Evolutionary conservation across 2,888 invertebrate species (phyloP), one percentile per base, ranked within the genome.

Genomic region (Oscheius onirici): DNA sequence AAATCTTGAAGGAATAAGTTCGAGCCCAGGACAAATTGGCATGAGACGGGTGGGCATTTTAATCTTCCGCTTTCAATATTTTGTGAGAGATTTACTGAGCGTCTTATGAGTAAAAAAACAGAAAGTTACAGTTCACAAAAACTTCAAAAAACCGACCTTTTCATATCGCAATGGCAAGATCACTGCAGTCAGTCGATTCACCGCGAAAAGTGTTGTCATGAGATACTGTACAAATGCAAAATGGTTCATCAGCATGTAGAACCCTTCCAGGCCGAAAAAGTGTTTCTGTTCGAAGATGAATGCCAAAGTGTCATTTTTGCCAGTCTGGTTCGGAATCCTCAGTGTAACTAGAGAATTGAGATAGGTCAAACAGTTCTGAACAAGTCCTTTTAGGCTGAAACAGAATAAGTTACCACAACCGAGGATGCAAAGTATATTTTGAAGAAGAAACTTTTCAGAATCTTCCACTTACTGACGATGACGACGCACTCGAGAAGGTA

Each of bases 361-460:
- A 51, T 51, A 51, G 10, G 51, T 51, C 51, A 51, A 51, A 20
- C 51, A 51, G 20, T 51, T 51, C 51, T 51, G 2, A 51, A 51
- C 20, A 10, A 10, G n/a, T 34, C 8, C 34, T 6, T 8, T 6
- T 8, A 34, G 5, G 34, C 8, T 6, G 34, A 34, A 34, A 20
- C 20, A 46, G 13, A 46, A 15, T 46, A 3, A 5, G 20, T 20
- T 51, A 51, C 51, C 11, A 51, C 20, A 51, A 51, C 51, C 11
- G 51, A 51, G 10, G 51, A 51, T 3, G 51, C 51, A 20, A 51
- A 51, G 20, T 51, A 51, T 11, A 51, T 51, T 20, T 51, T 51
- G 20, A 51, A 51, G 20, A 51, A 51, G n/a, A 20, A 51, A 11
- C 51, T 24, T 0, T 20, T 15, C 22, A 51, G 17, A 3, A 20